Conservation (phyloP, 2,113 vertebrate genomes). For the Vireo altiloquus region DNA sequence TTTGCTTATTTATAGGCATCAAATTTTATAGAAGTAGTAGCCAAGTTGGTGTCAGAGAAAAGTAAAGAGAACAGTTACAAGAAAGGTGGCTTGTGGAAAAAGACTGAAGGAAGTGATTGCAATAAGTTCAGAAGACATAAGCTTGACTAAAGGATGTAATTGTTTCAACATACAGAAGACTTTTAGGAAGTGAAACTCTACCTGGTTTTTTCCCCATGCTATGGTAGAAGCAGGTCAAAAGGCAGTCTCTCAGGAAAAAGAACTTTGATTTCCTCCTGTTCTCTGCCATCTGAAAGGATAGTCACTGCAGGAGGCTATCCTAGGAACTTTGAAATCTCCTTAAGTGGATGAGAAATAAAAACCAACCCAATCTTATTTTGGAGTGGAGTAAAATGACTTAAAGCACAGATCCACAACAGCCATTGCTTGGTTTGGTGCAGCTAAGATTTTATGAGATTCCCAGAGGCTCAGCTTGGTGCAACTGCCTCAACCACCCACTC, state of each 20-base stretch:
- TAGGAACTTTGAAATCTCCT: neutral
- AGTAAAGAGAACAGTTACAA: neutral
- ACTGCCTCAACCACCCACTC: neutral
- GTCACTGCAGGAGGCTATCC: neutral
- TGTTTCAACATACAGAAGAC: neutral
- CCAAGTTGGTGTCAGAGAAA: neutral
- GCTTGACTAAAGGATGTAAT: neutral
- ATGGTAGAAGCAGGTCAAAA: neutral
- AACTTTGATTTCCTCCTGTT: neutral
- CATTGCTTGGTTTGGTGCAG: neutral
- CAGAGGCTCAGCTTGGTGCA: neutral
- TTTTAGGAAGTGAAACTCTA: neutral
- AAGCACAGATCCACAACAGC: neutral
- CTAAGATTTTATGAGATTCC: neutral
- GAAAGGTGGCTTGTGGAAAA: neutral
- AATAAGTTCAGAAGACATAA: neutral
- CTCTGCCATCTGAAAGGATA: neutral
- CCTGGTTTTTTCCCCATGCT: neutral
- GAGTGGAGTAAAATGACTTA: neutral
- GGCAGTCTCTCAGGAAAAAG: neutral
- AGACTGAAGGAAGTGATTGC: neutral
- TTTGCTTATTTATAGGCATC: neutral
- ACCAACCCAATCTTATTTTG: neutral
- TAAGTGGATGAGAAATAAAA: neutral
- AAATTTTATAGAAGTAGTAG: neutral